Base-by-base conservation (phyloP, 2,113 vertebrate species). In the Amazona vittata region DNA sequence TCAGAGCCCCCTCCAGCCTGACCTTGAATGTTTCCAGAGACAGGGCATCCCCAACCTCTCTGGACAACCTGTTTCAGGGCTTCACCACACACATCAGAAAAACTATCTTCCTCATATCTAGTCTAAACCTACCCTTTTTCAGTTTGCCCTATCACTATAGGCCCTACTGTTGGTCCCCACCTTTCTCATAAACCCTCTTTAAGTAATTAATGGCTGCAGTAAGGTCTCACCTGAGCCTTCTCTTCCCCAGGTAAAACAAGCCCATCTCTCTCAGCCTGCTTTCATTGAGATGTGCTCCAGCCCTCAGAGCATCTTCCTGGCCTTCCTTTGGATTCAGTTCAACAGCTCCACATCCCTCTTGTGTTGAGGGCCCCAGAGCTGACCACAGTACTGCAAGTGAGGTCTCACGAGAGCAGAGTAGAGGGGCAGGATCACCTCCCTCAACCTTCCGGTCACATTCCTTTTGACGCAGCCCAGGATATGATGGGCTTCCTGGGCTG, bases 371-470 rank as follows among this genome's bases (percentile, higher is more conserved):
- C 5, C 8, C 19, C 33, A 16, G 28, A 16, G 20, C 41, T 69
- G 49, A 21, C 3, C 5, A 22, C 62, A 50, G 28, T 2, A 3
- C 15, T 85, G 1, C 13, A 39, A 22, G 13, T 13, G 16, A 33
- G 18, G 15, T 21, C 41, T 57, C 70, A 44, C 1, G 19, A 35
- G n/a, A 17, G 50, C 12, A 15, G 28, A 63, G 8, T 2, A 59
- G 22, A 89, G 22, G 46, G 25, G 33, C 13, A 63, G 41, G 39
- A 69, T 39, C 24, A 9, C 13, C 22, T 50, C 16, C 55, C 22
- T 53, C 0, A 0, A 5, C 9, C 26, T 55, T 15, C 35, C 44
- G 47, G 10, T 17, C 41, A 13, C 0, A 2, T 3, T 8, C 10
- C 3, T 21, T 57, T 31, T 29, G 12, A 25, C 41, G 25, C 33